These are phyloP conservation scores for Drosophila basisetae DNA, from an alignment of 2,888 invertebrate genomes.

Conservation along the genomic window DNA sequence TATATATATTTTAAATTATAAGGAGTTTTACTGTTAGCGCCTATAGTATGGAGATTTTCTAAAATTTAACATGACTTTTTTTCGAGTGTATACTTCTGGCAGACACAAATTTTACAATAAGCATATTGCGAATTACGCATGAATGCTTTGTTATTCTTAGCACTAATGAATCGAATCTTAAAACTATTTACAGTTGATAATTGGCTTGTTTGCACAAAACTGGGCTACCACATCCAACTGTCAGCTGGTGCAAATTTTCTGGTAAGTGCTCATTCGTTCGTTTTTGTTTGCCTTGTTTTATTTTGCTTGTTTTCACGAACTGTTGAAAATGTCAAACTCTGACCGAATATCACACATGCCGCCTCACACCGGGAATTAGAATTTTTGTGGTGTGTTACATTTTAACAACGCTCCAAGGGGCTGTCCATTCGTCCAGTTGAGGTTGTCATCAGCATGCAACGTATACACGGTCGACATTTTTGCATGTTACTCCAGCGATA, in stretches of 20 bases:
- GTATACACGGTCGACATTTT: constrained; percentile 53
- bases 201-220: constrained; percentile 32
- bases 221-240: constrained; percentile 23
- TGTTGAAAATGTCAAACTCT: constrained; percentile 40
- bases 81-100: background rate
- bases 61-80: background rate
- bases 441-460: constrained; percentile 72
- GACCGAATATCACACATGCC: constrained; percentile 26
- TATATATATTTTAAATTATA: too few species aligned
- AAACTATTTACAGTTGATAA: constrained; percentile 62
- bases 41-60: background rate
- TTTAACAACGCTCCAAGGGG: constrained; percentile 17
- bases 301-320: constrained; percentile 54
- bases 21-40: background rate
- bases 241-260: constrained; percentile 28
- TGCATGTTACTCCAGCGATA: constrained; percentile 66
- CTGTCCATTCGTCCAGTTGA: constrained; percentile 51
- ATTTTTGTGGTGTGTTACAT: constrained; percentile 40
- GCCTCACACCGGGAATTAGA: constrained; percentile 54
- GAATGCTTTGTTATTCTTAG: constrained; percentile 3
- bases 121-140: background rate
- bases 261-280: constrained; percentile 67
- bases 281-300: constrained; percentile 58
- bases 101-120: background rate
- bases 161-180: constrained; percentile 57